phyloP scores from a whole-genome alignment of 2,113 vertebrate species.

The Eptesicus fuscus region DNA sequence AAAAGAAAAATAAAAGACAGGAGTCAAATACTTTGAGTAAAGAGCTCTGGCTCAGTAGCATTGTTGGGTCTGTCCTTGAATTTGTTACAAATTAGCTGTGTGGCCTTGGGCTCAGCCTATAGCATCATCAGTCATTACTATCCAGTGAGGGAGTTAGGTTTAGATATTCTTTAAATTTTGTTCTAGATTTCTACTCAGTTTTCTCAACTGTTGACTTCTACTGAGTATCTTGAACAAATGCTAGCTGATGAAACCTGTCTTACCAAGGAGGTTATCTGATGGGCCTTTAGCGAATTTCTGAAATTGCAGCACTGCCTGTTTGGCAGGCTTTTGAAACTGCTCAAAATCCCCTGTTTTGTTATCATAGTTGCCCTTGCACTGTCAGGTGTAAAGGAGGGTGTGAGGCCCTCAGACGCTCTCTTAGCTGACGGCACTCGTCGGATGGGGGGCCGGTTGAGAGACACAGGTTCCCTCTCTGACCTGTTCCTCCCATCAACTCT shows the following conservation, averaged over 20 bases:
- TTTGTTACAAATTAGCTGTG: neutral
- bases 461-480: neutral
- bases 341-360: neutral
- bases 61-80: neutral
- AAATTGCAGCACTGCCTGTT: neutral
- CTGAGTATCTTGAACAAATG: neutral
- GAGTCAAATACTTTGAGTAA: neutral
- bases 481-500: neutral
- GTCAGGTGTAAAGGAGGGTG: accelerated
- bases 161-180: neutral
- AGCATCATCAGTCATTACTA: neutral
- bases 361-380: neutral
- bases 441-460: neutral
- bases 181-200: neutral
- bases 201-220: neutral
- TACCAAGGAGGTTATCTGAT: slow-evolving; percentile 50
- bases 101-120: neutral
- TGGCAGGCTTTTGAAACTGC: neutral
- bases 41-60: neutral
- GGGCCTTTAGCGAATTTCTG: neutral
- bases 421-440: no score
- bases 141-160: neutral
- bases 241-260: neutral
- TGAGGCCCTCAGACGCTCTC: neutral
- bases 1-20: neutral